Evolutionary conservation across 1,140 invertebrate species (phyloP).

Genomic region (Coenobita brevimanus): DNA sequence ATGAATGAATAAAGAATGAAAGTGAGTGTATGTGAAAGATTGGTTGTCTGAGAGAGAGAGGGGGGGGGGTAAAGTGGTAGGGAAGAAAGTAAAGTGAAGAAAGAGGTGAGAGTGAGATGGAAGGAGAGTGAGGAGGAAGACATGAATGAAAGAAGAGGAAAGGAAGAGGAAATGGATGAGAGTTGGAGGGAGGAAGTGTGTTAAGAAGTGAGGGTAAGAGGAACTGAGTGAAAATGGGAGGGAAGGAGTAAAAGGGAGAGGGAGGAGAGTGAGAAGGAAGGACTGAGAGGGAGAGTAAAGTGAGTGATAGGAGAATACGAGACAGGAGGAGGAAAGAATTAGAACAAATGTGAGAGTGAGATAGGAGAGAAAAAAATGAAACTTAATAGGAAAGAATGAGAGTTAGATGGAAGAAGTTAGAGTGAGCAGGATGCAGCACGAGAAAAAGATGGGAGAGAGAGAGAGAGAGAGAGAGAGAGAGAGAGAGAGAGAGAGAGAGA

Average conservation of each 20-base stretch:
- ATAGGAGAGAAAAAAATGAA: too few relatives aligned
- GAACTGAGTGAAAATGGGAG: background rate
- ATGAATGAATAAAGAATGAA: background rate
- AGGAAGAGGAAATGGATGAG: background rate
- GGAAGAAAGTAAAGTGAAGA: too few relatives aligned
- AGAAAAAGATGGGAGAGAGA: background rate
- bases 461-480: background rate
- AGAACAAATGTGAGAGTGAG: too few relatives aligned
- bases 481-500: background rate
- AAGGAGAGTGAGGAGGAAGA: background rate
- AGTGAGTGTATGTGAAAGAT: background rate
- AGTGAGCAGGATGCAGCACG: background rate
- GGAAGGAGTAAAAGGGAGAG: too few relatives aligned
- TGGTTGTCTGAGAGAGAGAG: background rate
- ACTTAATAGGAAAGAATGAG: too few relatives aligned
- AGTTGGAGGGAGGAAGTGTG: conserved; percentile 3
- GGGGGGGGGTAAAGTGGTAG: too few relatives aligned
- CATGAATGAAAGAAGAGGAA: background rate
- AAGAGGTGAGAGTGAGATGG: too few relatives aligned
- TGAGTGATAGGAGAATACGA: too few relatives aligned
- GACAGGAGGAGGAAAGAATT: too few relatives aligned
- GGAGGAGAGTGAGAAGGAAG: too few relatives aligned
- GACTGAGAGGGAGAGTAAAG: too few relatives aligned
- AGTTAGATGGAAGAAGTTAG: background rate
- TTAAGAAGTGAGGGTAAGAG: background rate